phyloP scores from a whole-genome alignment of 2,888 invertebrate species.

The Agrochola lychnidis region DNA sequence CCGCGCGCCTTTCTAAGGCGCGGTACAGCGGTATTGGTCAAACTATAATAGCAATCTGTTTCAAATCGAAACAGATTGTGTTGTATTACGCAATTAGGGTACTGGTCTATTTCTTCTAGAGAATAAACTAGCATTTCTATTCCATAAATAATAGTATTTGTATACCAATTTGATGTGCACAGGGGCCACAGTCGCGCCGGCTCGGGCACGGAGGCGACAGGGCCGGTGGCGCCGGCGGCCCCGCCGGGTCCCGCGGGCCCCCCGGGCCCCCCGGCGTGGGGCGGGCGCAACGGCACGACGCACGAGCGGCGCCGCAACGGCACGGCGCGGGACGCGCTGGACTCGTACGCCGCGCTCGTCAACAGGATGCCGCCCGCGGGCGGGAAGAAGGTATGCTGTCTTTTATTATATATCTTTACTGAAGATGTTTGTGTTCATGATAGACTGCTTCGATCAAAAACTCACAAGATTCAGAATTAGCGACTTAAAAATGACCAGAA shows the following conservation, averaged over 20 bases:
- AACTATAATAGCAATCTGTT: no score
- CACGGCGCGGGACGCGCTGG: slow-evolving; percentile 75
- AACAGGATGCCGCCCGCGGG: slow-evolving; percentile 85
- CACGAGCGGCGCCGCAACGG: slow-evolving; percentile 81
- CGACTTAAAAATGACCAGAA: no score
- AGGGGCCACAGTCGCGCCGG: slow-evolving; percentile 86
- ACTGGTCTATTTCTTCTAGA: neutral
- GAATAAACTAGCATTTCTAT: neutral
- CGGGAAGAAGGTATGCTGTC: slow-evolving; percentile 80
- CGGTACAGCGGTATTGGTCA: no score
- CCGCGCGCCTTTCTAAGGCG: no score
- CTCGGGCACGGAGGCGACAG: slow-evolving; percentile 78
- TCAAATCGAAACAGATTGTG: no score
- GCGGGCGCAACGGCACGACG: slow-evolving; percentile 74
- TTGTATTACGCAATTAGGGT: no score
- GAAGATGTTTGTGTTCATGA: neutral
- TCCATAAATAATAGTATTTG: neutral
- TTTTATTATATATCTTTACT: neutral
- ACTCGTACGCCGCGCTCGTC: slow-evolving; percentile 86
- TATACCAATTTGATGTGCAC: neutral
- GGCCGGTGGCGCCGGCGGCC: slow-evolving; percentile 38
- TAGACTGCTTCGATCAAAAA: neutral
- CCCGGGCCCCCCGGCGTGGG: slow-evolving; percentile 63
- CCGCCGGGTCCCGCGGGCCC: slow-evolving; percentile 14
- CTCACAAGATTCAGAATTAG: neutral